Evolutionary conservation across 2,888 invertebrate species (phyloP).

Genomic region (Acanthosepion pharaonis): DNA sequence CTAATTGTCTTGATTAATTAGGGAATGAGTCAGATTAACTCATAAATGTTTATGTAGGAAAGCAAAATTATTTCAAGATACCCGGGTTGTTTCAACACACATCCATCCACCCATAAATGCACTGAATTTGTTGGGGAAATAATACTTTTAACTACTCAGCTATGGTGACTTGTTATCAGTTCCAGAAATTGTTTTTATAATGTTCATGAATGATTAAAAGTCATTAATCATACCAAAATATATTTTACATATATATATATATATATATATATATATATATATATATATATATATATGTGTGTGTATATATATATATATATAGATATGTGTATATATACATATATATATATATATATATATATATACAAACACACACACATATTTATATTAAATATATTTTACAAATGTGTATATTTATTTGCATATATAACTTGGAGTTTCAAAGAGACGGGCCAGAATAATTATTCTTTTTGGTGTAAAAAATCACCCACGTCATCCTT

Average conservation of each 20-base stretch:
- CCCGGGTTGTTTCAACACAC: slow-evolving; percentile 44
- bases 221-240: background rate
- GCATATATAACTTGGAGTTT: too few relatives aligned
- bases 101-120: background rate
- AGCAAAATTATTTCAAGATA: slow-evolving; percentile 34
- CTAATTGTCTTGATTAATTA: slow-evolving; percentile 24
- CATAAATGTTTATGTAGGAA: background rate
- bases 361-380: background rate
- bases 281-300: background rate
- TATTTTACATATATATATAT: background rate
- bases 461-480: too few relatives aligned
- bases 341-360: too few relatives aligned
- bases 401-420: background rate
- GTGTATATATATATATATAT: too few relatives aligned
- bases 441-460: too few relatives aligned
- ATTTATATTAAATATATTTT: background rate
- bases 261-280: background rate
- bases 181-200: background rate
- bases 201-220: background rate
- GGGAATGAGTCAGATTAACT: background rate
- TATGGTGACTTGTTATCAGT: background rate
- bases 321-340: too few relatives aligned
- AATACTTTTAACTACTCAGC: background rate
- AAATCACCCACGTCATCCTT: too few relatives aligned
- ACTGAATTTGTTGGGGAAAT: background rate